Percentiles rank a stretch among this genome's conserved stretches.
Conservation (phyloP, 1,140 invertebrate species). For the Calephelis nemesis region DNA sequence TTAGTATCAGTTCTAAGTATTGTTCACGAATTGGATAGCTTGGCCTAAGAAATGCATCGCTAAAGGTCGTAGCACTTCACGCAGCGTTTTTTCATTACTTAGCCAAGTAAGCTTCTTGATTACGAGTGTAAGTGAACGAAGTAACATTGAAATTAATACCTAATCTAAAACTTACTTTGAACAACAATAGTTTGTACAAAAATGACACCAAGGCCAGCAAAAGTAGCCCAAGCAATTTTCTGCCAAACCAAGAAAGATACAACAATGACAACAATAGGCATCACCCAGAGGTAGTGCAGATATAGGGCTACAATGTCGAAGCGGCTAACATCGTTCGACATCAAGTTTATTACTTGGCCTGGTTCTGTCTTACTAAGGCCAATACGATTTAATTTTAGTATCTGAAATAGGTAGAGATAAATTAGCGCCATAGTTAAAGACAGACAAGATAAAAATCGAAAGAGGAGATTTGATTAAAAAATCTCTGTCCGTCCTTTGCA, state of each 20-base stretch:
- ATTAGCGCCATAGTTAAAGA: no score
- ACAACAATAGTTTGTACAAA: conserved; percentile 83
- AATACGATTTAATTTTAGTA: conserved; percentile 79
- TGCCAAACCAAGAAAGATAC: conserved; percentile 83
- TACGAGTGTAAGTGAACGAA: no score
- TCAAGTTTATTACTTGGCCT: conserved; percentile 92
- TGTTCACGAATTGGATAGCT: no score
- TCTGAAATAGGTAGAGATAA: conserved; percentile 49
- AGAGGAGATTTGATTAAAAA: no score
- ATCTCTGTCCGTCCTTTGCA: no score
- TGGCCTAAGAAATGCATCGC: no score
- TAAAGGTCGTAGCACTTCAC: no score
- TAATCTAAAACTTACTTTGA: conserved; percentile 77
- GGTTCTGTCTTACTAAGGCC: conserved; percentile 86
- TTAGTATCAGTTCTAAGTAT: no score
- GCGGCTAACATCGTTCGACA: conserved; percentile 90
- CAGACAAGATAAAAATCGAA: no score
- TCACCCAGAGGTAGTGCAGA: conserved; percentile 85
- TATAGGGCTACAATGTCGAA: conserved; percentile 79
- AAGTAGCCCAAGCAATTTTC: conserved; percentile 79
- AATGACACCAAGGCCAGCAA: conserved; percentile 82
- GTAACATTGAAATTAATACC: no score
- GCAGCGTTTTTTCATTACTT: no score
- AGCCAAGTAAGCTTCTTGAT: no score
- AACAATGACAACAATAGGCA: conserved; percentile 85